Conservation (phyloP, 2,113 vertebrate genomes). For the Neotragus pygmaeus region DNA sequence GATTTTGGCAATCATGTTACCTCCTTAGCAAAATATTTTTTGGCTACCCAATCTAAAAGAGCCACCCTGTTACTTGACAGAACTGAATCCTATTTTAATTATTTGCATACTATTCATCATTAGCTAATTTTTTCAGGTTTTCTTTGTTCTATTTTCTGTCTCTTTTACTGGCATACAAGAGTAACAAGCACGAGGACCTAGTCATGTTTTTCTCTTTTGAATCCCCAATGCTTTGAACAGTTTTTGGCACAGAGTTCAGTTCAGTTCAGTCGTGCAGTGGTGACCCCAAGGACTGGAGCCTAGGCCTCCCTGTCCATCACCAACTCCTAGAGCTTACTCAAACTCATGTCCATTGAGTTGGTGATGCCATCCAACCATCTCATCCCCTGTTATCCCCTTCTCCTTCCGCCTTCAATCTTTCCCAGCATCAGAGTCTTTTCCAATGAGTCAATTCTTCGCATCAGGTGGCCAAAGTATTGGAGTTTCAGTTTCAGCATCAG, state of each 20-base stretch:
- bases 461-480: not conserved
- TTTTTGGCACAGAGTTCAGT: not conserved
- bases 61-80: not conserved
- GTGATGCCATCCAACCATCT: not conserved
- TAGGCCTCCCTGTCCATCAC: not conserved
- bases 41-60: not conserved
- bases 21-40: not conserved
- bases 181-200: not conserved
- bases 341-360: not conserved
- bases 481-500: not conserved
- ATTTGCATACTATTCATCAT: not conserved
- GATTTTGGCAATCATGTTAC: not conserved
- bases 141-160: not conserved
- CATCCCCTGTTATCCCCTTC: not conserved
- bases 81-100: not conserved
- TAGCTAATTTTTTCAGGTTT: not conserved
- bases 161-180: not conserved
- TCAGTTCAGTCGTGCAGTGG: fast-evolving
- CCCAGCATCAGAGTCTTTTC: not conserved
- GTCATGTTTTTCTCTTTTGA: not conserved
- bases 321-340: not conserved
- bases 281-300: not conserved
- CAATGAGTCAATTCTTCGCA: not conserved
- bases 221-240: not conserved
- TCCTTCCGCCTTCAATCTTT: not conserved